Conservation (phyloP, 2,888 invertebrate species). For the Thecocarcelia acutangulata region DNA sequence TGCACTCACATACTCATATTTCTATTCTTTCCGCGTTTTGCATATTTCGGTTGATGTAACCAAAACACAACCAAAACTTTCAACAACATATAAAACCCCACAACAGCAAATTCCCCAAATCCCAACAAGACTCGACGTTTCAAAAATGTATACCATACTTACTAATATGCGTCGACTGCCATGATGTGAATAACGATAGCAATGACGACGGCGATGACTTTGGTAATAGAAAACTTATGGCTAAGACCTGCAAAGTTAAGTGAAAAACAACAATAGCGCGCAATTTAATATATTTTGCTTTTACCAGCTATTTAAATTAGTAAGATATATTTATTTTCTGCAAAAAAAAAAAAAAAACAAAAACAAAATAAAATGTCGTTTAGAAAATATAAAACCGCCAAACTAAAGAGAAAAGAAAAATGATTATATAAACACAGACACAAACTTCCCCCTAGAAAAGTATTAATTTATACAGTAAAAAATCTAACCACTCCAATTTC, state of each 20-base stretch:
- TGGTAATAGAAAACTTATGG: slow-evolving; percentile 44
- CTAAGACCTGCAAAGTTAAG: slow-evolving; percentile 55
- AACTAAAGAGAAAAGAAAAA: slow-evolving; percentile 22
- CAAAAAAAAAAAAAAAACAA: too few species aligned
- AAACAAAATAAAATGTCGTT: slow-evolving; percentile 9
- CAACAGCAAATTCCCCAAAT: slow-evolving; percentile 46
- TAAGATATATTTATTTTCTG: neutral
- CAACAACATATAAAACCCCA: slow-evolving; percentile 46
- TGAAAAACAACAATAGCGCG: slow-evolving; percentile 58
- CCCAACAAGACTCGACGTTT: slow-evolving; percentile 43
- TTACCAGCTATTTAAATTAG: slow-evolving; percentile 7
- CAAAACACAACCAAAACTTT: slow-evolving; percentile 34
- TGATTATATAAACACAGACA: neutral
- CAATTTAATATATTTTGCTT: slow-evolving; percentile 45
- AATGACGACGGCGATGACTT: slow-evolving; percentile 35
- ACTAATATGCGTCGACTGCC: slow-evolving; percentile 19
- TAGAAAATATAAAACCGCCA: slow-evolving; percentile 47
- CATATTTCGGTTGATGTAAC: neutral
- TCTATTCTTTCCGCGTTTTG: neutral
- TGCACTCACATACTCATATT: neutral
- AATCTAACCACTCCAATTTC: slow-evolving; percentile 52
- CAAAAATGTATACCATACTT: slow-evolving; percentile 6
- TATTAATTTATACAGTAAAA: slow-evolving; percentile 4
- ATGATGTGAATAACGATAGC: neutral
- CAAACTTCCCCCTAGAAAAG: neutral